phyloP scores from a whole-genome alignment of 2,113 vertebrate genomes.

The Sceloporus undulatus region DNA sequence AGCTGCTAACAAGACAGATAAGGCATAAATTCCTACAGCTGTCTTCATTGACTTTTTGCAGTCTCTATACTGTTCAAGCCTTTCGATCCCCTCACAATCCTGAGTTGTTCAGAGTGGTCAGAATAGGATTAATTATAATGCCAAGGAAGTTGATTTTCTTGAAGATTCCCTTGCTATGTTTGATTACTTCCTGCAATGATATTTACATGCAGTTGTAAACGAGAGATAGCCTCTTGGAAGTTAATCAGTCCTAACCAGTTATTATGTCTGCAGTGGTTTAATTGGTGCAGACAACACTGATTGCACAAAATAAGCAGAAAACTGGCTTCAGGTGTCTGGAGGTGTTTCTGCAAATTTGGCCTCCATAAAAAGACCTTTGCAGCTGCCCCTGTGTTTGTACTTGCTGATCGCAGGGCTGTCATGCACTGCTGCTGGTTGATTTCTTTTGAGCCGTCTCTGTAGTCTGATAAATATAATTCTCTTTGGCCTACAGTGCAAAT shows the following conservation, averaged over 20 bases:
- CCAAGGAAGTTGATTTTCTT: conserved; percentile 11
- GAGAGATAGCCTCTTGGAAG: conserved; percentile 46
- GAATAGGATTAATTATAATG: not conserved
- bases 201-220: conserved; percentile 20
- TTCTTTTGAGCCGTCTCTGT: not conserved
- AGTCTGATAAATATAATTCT: not conserved
- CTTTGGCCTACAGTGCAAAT: not conserved
- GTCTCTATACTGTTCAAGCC: not conserved
- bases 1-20: conserved; percentile 13
- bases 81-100: accelerated
- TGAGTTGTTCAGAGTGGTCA: not conserved
- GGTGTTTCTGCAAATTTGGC: not conserved
- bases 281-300: conserved; percentile 57
- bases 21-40: not conserved
- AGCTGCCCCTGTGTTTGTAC: not conserved
- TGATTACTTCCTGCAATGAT: conserved; percentile 16
- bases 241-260: conserved; percentile 42
- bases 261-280: conserved; percentile 29
- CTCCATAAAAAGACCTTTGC: not conserved
- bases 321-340: not conserved
- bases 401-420: not conserved
- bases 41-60: not conserved
- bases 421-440: not conserved
- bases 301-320: conserved; percentile 39
- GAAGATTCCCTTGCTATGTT: not conserved